A percentile compares a stretch with the other conserved stretches of the same genome.
phyloP scores from a whole-genome alignment of 2,797 vertebrate genomes.

The Gymnothorax reevesii region DNA sequence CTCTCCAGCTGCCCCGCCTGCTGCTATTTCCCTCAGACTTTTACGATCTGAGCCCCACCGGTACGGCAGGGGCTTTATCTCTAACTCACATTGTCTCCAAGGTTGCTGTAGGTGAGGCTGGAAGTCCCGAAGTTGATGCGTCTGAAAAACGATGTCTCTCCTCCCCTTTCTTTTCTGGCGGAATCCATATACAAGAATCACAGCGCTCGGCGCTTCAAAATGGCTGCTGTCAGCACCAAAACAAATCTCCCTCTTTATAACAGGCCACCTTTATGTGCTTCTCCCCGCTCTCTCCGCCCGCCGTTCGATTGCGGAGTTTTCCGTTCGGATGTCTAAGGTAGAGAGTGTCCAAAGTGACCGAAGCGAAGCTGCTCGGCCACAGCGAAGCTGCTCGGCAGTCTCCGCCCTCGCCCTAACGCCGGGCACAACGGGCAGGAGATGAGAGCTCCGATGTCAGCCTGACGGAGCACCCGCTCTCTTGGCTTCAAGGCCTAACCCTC shows the following conservation, averaged over 20 bases:
- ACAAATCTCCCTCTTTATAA: neutral
- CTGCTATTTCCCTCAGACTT: slow-evolving; percentile 50
- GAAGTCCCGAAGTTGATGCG: slow-evolving; percentile 4
- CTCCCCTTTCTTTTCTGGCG: neutral
- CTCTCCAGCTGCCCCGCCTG: slow-evolving; percentile 41
- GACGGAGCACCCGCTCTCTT: slow-evolving; percentile 58
- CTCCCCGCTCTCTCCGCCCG: neutral
- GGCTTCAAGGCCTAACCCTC: slow-evolving; percentile 47
- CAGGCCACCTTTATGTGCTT: neutral
- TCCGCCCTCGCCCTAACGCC: slow-evolving; percentile 55
- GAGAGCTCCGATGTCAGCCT: slow-evolving; percentile 62
- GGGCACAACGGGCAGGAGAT: slow-evolving; percentile 52
- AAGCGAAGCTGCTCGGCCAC: slow-evolving; percentile 58
- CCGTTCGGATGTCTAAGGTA: neutral
- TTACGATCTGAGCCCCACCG: slow-evolving; percentile 52
- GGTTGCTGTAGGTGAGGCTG: slow-evolving; percentile 57
- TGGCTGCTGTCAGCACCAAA: neutral
- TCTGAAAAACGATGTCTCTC: slow-evolving; percentile 2
- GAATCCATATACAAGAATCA: neutral
- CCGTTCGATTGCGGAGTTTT: neutral
- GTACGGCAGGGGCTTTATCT: slow-evolving; percentile 67
- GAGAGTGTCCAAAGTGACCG: slow-evolving; percentile 36
- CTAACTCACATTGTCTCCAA: slow-evolving; percentile 73
- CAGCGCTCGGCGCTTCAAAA: neutral
- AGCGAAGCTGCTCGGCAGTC: slow-evolving; percentile 60